phyloP scores from a whole-genome alignment of 2,113 vertebrate species.

The Poicephalus gulielmi region DNA sequence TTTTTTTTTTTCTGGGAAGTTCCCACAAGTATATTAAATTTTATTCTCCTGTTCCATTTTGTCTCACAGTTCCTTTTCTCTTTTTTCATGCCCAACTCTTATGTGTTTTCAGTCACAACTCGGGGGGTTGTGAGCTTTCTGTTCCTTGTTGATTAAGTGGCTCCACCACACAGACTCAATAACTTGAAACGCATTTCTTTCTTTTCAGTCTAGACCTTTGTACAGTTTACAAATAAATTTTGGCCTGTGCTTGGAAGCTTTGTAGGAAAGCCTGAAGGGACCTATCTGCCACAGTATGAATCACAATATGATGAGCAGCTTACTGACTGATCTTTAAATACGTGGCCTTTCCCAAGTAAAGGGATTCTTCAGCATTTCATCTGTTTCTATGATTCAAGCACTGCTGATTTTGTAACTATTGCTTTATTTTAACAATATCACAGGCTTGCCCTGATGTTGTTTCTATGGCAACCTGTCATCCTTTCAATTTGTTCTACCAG shows the following conservation, averaged over 20 bases:
- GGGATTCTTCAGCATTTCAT: not conserved
- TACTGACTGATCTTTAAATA: not conserved
- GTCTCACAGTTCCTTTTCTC: not conserved
- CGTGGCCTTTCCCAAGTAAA: not conserved
- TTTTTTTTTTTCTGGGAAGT: not conserved
- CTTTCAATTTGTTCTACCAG: constrained; percentile 25
- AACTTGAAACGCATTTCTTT: not conserved
- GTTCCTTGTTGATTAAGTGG: not conserved
- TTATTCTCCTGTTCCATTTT: not conserved
- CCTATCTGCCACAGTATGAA: not conserved
- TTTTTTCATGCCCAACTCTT: not conserved
- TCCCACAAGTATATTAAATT: not conserved
- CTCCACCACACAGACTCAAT: not conserved
- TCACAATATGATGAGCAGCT: constrained; percentile 2
- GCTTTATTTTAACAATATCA: constrained; percentile 12
- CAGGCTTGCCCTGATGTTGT: not conserved
- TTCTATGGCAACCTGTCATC: constrained; percentile 13
- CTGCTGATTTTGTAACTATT: not conserved
- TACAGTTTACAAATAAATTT: constrained; percentile 14
- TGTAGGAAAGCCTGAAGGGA: not conserved
- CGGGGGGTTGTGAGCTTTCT: not conserved
- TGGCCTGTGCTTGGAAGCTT: not conserved
- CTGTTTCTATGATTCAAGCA: not conserved
- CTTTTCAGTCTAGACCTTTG: not conserved
- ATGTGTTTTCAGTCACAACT: not conserved